Evolutionary conservation across 2,888 invertebrate species (phyloP).

Genomic region (Epistrophe grossulariae): DNA sequence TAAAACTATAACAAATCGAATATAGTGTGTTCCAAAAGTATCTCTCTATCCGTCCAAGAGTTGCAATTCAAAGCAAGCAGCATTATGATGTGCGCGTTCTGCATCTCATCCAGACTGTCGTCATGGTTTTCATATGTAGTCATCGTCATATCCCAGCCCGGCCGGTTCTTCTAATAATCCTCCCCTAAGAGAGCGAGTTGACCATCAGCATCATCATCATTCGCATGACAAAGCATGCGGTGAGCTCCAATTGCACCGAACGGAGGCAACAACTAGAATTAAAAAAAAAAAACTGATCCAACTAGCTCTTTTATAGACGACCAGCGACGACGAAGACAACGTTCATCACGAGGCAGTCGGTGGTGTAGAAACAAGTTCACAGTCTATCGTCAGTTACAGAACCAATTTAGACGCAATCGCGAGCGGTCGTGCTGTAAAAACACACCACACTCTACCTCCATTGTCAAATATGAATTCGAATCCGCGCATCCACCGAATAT

Average conservation of each 20-base stretch:
- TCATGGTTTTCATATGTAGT: conserved; percentile 47
- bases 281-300: conserved; percentile 13
- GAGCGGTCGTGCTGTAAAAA: conserved; percentile 59
- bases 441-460: conserved; percentile 16
- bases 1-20: conserved; percentile 61
- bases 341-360: conserved; percentile 29
- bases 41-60: conserved; percentile 46
- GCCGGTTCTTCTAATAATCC: conserved; percentile 56
- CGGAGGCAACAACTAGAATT: conserved; percentile 23
- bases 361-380: conserved; percentile 66
- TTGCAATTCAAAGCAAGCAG: background rate
- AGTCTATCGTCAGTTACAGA: conserved; percentile 67
- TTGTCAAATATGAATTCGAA: conserved; percentile 42
- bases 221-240: conserved; percentile 65
- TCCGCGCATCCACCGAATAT: conserved; percentile 64
- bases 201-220: conserved; percentile 48
- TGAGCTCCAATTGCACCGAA: conserved; percentile 64
- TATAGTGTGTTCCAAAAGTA: conserved; percentile 29
- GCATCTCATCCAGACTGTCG: conserved; percentile 68
- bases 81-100: conserved; percentile 45
- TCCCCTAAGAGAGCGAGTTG: conserved; percentile 44
- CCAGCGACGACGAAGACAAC: background rate
- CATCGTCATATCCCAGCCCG: conserved; percentile 33
- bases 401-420: conserved; percentile 72
- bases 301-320: conserved; percentile 30